Percentiles rank a stretch among this genome's conserved stretches.
Conservation (phyloP, 1,140 invertebrate species). For the Acromyrmex charruanus region DNA sequence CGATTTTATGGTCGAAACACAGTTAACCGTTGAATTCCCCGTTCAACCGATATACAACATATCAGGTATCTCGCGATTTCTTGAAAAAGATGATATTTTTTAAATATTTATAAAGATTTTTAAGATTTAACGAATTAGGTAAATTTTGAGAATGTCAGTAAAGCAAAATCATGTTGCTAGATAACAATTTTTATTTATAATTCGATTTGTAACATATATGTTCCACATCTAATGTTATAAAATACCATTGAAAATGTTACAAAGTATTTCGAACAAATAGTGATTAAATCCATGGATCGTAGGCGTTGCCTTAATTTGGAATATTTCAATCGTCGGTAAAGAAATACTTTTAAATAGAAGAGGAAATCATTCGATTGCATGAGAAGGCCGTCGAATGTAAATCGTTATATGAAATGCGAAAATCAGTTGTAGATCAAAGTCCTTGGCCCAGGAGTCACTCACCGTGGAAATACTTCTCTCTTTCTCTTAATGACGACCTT, state of each 20-base stretch:
- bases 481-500: neutral
- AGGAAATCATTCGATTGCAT: neutral
- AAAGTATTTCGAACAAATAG: neutral
- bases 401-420: conserved; percentile 32
- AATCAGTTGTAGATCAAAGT: conserved; percentile 20
- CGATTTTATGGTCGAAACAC: conserved; percentile 66
- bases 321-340: conserved; percentile 39
- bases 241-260: neutral
- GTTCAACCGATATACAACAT: neutral
- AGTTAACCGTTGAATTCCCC: conserved; percentile 61
- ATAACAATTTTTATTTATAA: conserved; percentile 26
- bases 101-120: neutral
- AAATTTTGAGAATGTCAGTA: neutral
- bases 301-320: neutral
- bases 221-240: conserved; percentile 1
- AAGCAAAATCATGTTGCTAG: conserved; percentile 12
- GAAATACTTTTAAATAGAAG: neutral
- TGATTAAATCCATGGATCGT: neutral
- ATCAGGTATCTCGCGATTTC: neutral
- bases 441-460: conserved; percentile 65
- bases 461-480: neutral
- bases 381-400: conserved; percentile 29
- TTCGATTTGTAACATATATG: neutral
- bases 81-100: neutral
- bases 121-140: neutral